A percentile compares a stretch with the other conserved stretches of the same genome.
These are phyloP conservation scores for Petaurus breviceps DNA, from an alignment of 2,113 vertebrate genomes.

Conservation along the genomic window DNA sequence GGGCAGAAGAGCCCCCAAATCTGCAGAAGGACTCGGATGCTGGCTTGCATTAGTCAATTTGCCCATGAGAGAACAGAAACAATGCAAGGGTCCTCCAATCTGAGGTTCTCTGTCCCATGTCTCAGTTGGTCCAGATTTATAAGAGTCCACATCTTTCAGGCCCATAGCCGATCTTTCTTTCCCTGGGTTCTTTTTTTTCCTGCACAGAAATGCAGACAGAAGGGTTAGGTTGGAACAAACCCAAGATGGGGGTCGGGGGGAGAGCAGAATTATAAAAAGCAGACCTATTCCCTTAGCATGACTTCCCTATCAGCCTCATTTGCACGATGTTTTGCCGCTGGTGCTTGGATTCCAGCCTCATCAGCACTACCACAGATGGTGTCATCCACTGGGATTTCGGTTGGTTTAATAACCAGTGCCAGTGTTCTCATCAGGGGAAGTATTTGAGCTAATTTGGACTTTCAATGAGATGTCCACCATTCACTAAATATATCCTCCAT, in stretches of 20 bases:
- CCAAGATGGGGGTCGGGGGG: neutral
- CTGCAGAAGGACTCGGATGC: neutral
- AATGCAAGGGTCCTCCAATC: neutral
- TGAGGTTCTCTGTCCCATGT: neutral
- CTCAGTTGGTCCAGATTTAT: neutral
- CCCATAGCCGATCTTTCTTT: accelerated
- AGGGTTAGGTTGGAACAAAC: conserved; percentile 39
- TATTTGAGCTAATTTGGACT: conserved; percentile 11
- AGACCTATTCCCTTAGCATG: conserved; percentile 70
- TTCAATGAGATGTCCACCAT: neutral
- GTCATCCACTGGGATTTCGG: conserved; percentile 71
- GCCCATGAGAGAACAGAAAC: neutral
- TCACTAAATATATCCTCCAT: neutral
- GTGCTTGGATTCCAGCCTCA: conserved; percentile 73
- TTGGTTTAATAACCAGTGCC: conserved; percentile 59
- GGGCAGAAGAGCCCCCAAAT: neutral
- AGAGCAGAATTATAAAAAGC: conserved; percentile 58
- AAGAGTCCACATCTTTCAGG: neutral
- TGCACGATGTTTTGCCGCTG: conserved; percentile 64
- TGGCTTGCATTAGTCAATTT: neutral
- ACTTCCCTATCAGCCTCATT: conserved; percentile 62
- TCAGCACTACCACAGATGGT: conserved; percentile 79
- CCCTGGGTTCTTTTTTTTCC: neutral
- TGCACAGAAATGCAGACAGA: neutral
- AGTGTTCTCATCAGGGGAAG: conserved; percentile 49